These are phyloP conservation scores for Notodonta dromedarius DNA, from an alignment of 2,888 invertebrate genomes.

Conservation along the genomic window DNA sequence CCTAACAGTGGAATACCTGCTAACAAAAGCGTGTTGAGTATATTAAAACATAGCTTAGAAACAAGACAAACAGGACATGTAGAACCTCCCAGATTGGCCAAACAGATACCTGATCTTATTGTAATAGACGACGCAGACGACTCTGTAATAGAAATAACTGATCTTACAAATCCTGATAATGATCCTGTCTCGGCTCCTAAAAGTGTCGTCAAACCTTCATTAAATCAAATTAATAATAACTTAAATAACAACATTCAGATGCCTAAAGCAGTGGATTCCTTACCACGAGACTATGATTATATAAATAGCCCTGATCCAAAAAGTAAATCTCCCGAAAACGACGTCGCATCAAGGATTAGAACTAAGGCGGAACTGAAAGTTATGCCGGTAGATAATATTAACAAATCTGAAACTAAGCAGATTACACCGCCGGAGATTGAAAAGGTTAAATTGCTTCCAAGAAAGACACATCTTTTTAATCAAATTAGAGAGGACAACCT, in stretches of 20 bases:
- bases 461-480: conserved; percentile 70
- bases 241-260: conserved; percentile 84
- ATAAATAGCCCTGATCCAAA: conserved; percentile 62
- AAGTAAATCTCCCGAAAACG: conserved; percentile 74
- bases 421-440: conserved; percentile 45
- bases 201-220: conserved; percentile 40
- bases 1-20: conserved; percentile 78
- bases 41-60: conserved; percentile 89
- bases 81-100: conserved; percentile 80
- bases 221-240: conserved; percentile 45
- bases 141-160: conserved; percentile 77
- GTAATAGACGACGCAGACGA: conserved; percentile 80
- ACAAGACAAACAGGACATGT: conserved; percentile 83
- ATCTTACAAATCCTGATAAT: conserved; percentile 72
- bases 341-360: conserved; percentile 89
- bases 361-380: conserved; percentile 94
- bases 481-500: conserved; percentile 77
- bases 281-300: conserved; percentile 80
- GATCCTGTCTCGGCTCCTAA: conserved; percentile 52
- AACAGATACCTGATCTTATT: conserved; percentile 76
- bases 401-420: conserved; percentile 52
- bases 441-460: conserved; percentile 63
- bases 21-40: conserved; percentile 89
- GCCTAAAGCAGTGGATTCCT: conserved; percentile 88
- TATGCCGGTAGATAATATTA: conserved; percentile 65